Evolutionary conservation across 2,113 vertebrate genomes (phyloP).

Genomic region (Nibea coibor): DNA sequence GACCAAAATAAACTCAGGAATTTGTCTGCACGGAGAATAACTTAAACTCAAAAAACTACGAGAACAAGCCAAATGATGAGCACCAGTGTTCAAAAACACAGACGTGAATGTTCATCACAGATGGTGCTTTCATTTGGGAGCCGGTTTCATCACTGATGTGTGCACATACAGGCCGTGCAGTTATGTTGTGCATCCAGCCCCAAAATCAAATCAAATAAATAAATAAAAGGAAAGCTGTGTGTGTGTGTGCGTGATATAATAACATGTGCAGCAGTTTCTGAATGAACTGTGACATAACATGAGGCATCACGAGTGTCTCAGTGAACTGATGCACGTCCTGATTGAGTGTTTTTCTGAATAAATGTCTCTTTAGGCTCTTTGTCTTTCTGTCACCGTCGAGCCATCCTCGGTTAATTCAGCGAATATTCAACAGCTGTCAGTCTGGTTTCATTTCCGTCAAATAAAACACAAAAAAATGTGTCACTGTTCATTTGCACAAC

Average conservation of each 20-base stretch:
- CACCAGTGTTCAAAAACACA: not conserved
- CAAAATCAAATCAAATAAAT: not conserved
- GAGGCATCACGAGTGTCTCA: conserved; percentile 31
- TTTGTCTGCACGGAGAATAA: conserved; percentile 31
- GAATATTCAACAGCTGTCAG: conserved; percentile 75
- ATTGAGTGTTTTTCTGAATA: not conserved
- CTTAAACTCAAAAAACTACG: conserved; percentile 15
- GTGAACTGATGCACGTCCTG: not conserved
- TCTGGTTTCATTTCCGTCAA: conserved; percentile 37
- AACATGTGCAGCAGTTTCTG: conserved; percentile 45
- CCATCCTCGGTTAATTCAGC: not conserved
- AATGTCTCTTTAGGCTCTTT: not conserved
- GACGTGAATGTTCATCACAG: conserved; percentile 42
- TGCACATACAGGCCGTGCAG: conserved; percentile 29
- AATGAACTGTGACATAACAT: conserved; percentile 55
- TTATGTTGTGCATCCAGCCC: not conserved
- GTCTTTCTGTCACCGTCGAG: not conserved
- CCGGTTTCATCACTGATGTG: conserved; percentile 10
- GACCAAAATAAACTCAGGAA: conserved; percentile 74
- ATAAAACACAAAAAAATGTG: not conserved
- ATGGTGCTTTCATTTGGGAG: conserved; percentile 24
- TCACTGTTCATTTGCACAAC: conserved; percentile 27
- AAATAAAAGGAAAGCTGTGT: conserved; percentile 15
- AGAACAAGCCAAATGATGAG: not conserved
- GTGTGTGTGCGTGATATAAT: no score